Evolutionary conservation across 2,113 vertebrate species (phyloP).

Genomic region (Pipra filicauda): DNA sequence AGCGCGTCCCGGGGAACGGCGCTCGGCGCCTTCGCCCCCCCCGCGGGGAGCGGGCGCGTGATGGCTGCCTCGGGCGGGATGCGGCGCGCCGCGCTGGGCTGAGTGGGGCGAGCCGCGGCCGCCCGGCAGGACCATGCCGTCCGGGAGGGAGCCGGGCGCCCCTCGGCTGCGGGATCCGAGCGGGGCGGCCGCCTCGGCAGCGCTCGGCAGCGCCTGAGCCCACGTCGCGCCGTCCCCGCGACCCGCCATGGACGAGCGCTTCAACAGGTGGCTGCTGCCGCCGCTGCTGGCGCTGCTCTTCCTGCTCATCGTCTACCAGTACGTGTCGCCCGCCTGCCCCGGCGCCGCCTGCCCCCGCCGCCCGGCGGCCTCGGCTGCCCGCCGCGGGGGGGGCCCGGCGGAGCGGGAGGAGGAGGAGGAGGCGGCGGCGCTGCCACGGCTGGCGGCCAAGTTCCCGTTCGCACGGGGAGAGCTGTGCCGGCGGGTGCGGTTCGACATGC

Average conservation of each 20-base stretch:
- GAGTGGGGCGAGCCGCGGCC: not conserved
- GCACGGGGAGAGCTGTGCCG: slow-evolving; percentile 85
- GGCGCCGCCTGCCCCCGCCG: slow-evolving; percentile 36
- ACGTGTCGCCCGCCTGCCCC: slow-evolving; percentile 80
- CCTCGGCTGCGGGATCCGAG: not conserved
- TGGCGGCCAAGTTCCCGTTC: slow-evolving; percentile 83
- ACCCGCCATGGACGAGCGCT: slow-evolving; percentile 90
- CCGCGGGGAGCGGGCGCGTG: slow-evolving; percentile 18
- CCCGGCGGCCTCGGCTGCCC: slow-evolving; percentile 66
- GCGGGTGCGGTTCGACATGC: slow-evolving; percentile 90
- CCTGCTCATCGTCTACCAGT: slow-evolving; percentile 93
- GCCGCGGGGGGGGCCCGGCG: slow-evolving; percentile 74
- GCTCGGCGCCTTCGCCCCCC: not conserved
- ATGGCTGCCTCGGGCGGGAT: not conserved
- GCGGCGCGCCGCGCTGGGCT: not conserved
- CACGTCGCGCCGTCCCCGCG: not conserved
- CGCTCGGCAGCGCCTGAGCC: not conserved
- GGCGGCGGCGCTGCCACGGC: not conserved
- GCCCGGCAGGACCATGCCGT: not conserved
- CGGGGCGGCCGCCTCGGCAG: not conserved
- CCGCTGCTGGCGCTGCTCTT: slow-evolving; percentile 90
- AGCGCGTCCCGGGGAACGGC: not conserved
- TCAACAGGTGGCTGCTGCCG: slow-evolving; percentile 91
- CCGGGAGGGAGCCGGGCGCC: not conserved
- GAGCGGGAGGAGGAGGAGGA: slow-evolving; percentile 2